phyloP scores from a whole-genome alignment of 1,140 invertebrate genomes.

The Drosophila miranda region DNA sequence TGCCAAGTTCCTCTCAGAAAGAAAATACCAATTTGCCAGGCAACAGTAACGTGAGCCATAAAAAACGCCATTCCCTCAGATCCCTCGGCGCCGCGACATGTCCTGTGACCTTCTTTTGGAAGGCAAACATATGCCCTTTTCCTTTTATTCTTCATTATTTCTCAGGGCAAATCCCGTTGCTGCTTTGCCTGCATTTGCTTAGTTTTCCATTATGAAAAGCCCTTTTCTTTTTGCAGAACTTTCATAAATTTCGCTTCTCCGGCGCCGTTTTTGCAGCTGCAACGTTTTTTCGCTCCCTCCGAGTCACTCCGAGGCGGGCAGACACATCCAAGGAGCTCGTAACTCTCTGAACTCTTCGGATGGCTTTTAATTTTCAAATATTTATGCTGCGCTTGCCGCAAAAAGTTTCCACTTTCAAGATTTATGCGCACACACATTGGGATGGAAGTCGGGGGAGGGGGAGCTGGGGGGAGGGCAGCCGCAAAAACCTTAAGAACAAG shows the following conservation, averaged over 20 bases:
- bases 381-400: conserved; percentile 61
- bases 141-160: conserved; percentile 5
- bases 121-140: conserved; percentile 6
- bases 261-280: conserved; percentile 24
- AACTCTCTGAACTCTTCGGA: conserved; percentile 15
- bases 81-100: too few species aligned
- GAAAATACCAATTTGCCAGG: too few species aligned
- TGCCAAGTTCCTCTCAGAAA: too few species aligned
- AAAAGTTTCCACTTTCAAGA: conserved; percentile 59
- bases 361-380: conserved; percentile 72
- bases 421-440: conserved; percentile 42
- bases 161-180: not conserved
- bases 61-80: too few species aligned
- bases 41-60: too few species aligned
- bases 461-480: not conserved
- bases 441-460: too few species aligned
- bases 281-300: conserved; percentile 28
- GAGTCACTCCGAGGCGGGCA: not conserved
- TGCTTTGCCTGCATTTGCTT: conserved; percentile 17
- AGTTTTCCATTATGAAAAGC: conserved; percentile 35
- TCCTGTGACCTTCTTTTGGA: not conserved
- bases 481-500: conserved; percentile 42
- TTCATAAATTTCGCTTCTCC: conserved; percentile 36
- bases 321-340: conserved; percentile 5
- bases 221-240: conserved; percentile 21